Conservation (phyloP, 1,140 invertebrate genomes). For the Tetragnatha versicolor region DNA sequence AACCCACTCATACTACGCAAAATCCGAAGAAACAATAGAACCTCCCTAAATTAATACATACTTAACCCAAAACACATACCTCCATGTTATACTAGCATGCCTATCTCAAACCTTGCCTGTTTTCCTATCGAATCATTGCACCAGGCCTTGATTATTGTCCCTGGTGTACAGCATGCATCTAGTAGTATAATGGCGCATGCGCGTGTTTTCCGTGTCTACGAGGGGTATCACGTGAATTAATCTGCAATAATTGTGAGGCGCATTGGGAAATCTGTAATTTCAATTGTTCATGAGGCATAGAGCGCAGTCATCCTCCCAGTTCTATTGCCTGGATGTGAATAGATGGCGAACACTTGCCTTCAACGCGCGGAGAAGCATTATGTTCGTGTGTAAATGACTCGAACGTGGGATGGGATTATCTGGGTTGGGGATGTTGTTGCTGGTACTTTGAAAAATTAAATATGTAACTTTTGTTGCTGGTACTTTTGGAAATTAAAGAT, state of each 20-base stretch:
- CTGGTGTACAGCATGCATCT: conserved; percentile 35
- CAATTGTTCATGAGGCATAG: conserved; percentile 31
- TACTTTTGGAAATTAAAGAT: too few relatives aligned
- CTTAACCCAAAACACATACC: too few relatives aligned
- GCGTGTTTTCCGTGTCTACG: conserved; percentile 28
- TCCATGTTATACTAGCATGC: too few relatives aligned
- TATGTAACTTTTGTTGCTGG: too few relatives aligned
- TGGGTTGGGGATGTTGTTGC: too few relatives aligned
- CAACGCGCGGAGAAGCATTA: background rate
- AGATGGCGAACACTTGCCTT: conserved; percentile 2
- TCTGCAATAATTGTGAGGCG: conserved; percentile 37
- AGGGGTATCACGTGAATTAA: conserved; percentile 40
- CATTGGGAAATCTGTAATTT: conserved; percentile 34
- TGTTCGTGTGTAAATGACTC: too few relatives aligned
- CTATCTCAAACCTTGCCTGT: background rate
- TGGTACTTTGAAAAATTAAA: too few relatives aligned
- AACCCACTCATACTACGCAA: too few relatives aligned
- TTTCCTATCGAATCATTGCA: conserved; percentile 23
- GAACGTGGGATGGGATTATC: too few relatives aligned
- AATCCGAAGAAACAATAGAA: too few relatives aligned
- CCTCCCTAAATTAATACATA: too few relatives aligned
- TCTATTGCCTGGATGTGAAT: conserved; percentile 35
- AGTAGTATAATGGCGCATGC: background rate
- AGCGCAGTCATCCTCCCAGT: conserved; percentile 20
- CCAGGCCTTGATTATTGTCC: conserved; percentile 32